Base-by-base conservation (phyloP, 2,797 vertebrate genomes). In the Takifugu rubripes region DNA sequence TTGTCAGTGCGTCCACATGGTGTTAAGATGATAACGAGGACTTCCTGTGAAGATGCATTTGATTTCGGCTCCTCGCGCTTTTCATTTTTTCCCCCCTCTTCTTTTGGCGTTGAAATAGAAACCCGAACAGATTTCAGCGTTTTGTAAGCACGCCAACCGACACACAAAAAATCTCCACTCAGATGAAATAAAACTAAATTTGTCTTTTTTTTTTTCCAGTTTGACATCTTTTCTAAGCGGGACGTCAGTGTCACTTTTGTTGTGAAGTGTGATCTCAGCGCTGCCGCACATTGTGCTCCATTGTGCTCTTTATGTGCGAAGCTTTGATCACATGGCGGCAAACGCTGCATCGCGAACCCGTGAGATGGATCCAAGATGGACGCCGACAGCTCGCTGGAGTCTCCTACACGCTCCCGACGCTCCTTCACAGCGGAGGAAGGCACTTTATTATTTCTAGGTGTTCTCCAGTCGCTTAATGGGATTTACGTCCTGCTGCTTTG, bases 401-500 rank as follows among this genome's bases (percentile, higher is more conserved):
- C 81, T 83, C 70, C 77, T 68, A 74, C 61, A 52, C 54, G 69
- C 67, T 61, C 54, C 44, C 24, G 10, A 65, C 3, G 52, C 79
- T 64, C 46, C 65, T 25, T 56, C 75, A 70, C 77, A 66, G 74
- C 71, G 46, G 56, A 44, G 77, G 72, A 87, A 87, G 88, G 80
- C 86, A 87, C 84, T 54, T 77, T 56, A 74, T 70, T 61, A 66
- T 68, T 68, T 78, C 21, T 67, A 58, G 75, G 74, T 57, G 68
- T 81, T 73, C 77, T 70, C 57, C 70, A 59, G 66, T 59, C 63
- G 74, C 66, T 66, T 59, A 27, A 75, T 52, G 69, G 66, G 31
- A 61, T 70, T 90, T 91, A 95, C 65, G 88, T 91, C 80, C 87
- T 91, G 60, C 83, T 86, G 40, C 85, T 89, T 74, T 89, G 92